Evolutionary conservation across 1,140 invertebrate species (phyloP), one percentile per base, ranked within the genome.

Genomic region (Saccostrea glomerata): DNA sequence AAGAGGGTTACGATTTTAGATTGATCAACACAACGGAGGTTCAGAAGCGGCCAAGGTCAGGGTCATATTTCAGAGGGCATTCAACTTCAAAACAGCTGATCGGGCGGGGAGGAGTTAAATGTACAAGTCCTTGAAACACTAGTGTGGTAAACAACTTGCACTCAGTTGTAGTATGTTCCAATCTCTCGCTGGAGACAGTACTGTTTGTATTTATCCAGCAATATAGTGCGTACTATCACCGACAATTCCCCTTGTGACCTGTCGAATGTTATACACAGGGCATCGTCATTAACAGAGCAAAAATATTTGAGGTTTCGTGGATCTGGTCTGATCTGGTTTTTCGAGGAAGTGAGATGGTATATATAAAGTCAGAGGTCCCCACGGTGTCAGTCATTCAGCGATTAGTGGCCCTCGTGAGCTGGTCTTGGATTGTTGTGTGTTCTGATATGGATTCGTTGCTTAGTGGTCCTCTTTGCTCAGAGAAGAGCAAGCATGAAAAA

Each of bases 1-100:
- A 63, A n/a, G n/a, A n/a, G 17, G n/a, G 58, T 63, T 63, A 63
- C n/a, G 58, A 6, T 13, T 30, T 30, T 73, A 13, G 12, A 30
- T 25, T 36, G 70, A 77, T 77, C 70, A 77, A 77, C 70, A 77
- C 30, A 36, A 36, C 30, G 11, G 25, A 25, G 70, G 70, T 77
- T 25, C 30, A 77, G 9, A 30, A 36, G 15, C 58, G 17, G 58
- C 30, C 70, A 77, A 77, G 23, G 70, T 30, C 70, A 77, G 30
- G 70, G 70, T 77, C 13, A 30, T 25, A 77, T 77, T 36, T 30
- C 25, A 77, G 25, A 77, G 70, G 70, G 25, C 25, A 25, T 77
- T 77, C 70, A 77, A 77, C 70, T 77, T 25, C 23, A 17, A 58
- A 77, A 77, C 70, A 77, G 70, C 70, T 77, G 70, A 77, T 77